Base-by-base conservation (phyloP, 2,113 vertebrate genomes). In the Oxyruncus cristatus region DNA sequence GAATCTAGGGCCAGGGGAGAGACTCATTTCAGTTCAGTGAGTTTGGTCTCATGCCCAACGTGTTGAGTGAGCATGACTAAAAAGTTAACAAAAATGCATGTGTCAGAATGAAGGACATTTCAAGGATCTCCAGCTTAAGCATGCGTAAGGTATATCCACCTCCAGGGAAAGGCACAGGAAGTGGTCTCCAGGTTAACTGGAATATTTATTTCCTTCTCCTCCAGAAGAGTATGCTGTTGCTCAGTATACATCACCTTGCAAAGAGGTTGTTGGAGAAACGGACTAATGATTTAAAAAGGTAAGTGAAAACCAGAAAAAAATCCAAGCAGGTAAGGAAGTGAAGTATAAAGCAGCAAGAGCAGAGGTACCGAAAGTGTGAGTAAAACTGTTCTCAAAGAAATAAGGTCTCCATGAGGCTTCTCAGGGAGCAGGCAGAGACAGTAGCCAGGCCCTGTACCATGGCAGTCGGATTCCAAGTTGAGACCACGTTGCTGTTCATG, bases 151-250 rank as follows among this genome's bases (percentile, higher is more conserved):
- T 37, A 37, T 63, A n/a, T 30, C 28, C 42, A 49, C 17, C 27
- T 39, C 33, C 23, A 61, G n/a, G 37, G 28, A 71, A 82, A 56
- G 39, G n/a, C 27, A n/a, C 5, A 5, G 21, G 12, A 82, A 28
- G 12, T 9, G 5, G 15, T 81, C 23, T 75, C 9, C 33, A 56
- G 23, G n/a, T 10, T 89, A 65, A 94, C 5, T 7, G 12, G 18
- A 77, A 46, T 4, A 1, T 90, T 89, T 74, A 4, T 68, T 35
- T 93, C 28, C 46, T 46, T 79, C 58, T 95, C 52, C 84, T 97
- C 50, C 94, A 98, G 97, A 96, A 82, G 97, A 98, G 61, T 97
- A 94, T 87, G 96, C 97, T 77, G 74, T 97, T 89, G 77, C 88
- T 85, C 96, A 97, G 49, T 98, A 98, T 35, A 63, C 2, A 4